Evolutionary conservation across 1,140 invertebrate genomes (phyloP).

Genomic region (Sminthurinus signatus): DNA sequence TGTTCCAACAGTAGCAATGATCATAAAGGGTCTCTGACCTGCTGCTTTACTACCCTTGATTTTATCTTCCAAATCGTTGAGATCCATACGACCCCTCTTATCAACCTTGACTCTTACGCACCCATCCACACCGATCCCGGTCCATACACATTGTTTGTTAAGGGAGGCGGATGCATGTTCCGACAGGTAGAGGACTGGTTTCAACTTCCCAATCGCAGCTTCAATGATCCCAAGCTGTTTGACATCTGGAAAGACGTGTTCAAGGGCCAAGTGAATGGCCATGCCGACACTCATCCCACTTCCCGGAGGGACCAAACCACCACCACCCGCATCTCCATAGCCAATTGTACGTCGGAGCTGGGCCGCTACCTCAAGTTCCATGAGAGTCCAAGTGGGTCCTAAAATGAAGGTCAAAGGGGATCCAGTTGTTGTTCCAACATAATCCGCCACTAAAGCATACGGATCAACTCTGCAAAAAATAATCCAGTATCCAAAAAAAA

Average conservation of each 20-base stretch:
- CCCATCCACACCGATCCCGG: constrained; percentile 67
- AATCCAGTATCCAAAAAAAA: background rate
- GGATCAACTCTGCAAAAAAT: constrained; percentile 57
- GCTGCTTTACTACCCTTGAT: constrained; percentile 59
- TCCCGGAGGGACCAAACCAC: constrained; percentile 90
- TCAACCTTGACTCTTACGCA: constrained; percentile 66
- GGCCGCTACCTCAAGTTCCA: background rate
- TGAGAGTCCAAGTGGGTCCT: constrained; percentile 51
- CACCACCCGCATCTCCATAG: constrained; percentile 67
- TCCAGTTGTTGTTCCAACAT: constrained; percentile 72
- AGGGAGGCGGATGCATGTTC: constrained; percentile 90
- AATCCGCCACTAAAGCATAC: constrained; percentile 73
- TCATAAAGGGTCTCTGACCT: constrained; percentile 71
- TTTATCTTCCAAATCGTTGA: constrained; percentile 60
- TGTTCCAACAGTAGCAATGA: constrained; percentile 55
- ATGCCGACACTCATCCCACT: constrained; percentile 92
- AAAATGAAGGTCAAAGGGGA: constrained; percentile 85
- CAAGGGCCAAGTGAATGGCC: constrained; percentile 80
- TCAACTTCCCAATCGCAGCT: constrained; percentile 45
- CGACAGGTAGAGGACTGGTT: constrained; percentile 70
- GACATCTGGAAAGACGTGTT: constrained; percentile 63
- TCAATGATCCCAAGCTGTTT: constrained; percentile 48
- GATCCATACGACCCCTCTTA: constrained; percentile 66
- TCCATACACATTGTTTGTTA: constrained; percentile 64
- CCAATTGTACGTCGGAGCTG: constrained; percentile 84